Percentiles rank a stretch among this genome's conserved stretches.
phyloP scores from a whole-genome alignment of 2,797 vertebrate genomes.

The Phylloscopus collybita region DNA sequence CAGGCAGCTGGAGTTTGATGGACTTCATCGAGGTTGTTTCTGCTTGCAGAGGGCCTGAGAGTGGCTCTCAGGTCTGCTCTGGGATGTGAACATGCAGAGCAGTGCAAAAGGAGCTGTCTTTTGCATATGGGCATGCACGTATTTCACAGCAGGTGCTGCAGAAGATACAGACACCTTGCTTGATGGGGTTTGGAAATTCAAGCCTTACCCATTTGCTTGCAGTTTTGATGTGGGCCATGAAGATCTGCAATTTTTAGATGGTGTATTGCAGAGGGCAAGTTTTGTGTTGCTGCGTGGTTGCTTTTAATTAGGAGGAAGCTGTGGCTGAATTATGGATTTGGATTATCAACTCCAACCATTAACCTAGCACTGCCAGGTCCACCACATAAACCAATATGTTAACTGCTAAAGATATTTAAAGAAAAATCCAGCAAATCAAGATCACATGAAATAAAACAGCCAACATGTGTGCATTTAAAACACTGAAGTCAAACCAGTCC shows the following conservation, averaged over 20 bases:
- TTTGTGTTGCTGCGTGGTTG: neutral
- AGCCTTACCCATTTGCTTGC: neutral
- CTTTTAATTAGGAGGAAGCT: neutral
- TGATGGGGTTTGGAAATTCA: neutral
- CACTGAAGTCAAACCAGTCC: neutral
- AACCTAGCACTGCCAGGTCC: neutral
- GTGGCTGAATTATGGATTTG: neutral
- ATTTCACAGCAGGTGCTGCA: neutral
- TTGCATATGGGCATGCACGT: rapidly evolving
- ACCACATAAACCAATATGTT: neutral
- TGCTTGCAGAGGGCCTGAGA: neutral
- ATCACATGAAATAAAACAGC: neutral
- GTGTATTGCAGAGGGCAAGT: neutral
- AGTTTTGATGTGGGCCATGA: neutral
- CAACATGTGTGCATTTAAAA: neutral
- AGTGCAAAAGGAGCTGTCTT: neutral
- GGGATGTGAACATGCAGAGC: rapidly evolving
- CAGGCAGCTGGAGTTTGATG: neutral
- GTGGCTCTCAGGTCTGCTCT: neutral
- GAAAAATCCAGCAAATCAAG: neutral
- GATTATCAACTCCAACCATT: neutral
- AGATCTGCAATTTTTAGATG: neutral
- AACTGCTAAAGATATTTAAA: neutral
- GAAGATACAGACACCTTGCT: neutral
- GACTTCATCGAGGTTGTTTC: rapidly evolving